Evolutionary conservation across 2,113 vertebrate species (phyloP), one percentile per base, ranked within the genome.

Genomic region (Oxygymnocypris stewartii): DNA sequence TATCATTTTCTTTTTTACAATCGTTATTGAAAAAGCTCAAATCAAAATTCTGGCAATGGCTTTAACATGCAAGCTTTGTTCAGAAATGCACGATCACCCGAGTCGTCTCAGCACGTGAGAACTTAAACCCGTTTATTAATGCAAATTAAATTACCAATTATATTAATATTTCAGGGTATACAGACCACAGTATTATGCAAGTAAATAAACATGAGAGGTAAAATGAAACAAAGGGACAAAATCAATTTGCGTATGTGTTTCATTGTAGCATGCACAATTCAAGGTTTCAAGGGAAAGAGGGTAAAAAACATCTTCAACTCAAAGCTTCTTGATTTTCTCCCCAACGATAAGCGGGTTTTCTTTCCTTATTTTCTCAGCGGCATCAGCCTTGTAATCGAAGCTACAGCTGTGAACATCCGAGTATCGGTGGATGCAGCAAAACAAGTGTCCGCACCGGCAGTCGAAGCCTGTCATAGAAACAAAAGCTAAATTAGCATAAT

Each of bases 261-360:
- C 92, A 93, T 82, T 95, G 91, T 92, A 94, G 94, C 94, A 95
- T 95, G 95, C 94, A 96, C 94, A 94, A 94, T 96, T 95, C 90
- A 95, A 95, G 57, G 93, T 94, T 87, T 81, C 94, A 90, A 92
- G 79, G 42, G 40, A 76, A 75, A 79, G 77, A 79, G 47, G 8
- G 16, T 77, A 93, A 92, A 28, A 63, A 71, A 71, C 23, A 93
- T 92, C 93, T 92, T 89, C 89, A 90, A 90, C 76, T 97, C 93
- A 97, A 90, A 97, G 96, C 94, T 97, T 97, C 94, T 96, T 94
- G 90, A 97, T 96, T 94, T 97, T 97, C 93, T 97, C 96, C 25
- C 96, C 96, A 87, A 96, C 95, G 82, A 97, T 93, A 91, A 97
- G 96, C 57, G 96, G 96, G 91, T 97, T 97, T 93, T 97, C 96